Conservation (phyloP, 2,797 vertebrate species). For the Paramormyrops hopkinsi region DNA sequence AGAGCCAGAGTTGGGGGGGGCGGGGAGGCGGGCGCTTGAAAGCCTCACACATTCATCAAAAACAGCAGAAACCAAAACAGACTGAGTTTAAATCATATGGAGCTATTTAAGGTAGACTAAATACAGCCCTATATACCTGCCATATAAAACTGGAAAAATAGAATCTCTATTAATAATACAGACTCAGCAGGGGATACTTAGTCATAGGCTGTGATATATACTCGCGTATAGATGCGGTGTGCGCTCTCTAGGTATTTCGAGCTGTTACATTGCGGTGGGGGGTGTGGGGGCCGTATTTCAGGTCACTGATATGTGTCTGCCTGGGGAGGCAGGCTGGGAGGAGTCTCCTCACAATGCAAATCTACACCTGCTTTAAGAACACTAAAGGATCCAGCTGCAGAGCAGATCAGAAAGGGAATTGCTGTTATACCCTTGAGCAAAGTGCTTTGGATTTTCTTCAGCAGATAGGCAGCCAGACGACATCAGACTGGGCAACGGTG, state of each 20-base stretch:
- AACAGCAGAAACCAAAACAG: not conserved
- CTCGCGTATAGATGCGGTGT: not conserved
- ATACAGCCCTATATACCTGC: slow-evolving; percentile 4
- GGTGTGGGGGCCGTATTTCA: not conserved
- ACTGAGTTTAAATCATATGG: not conserved
- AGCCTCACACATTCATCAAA: slow-evolving; percentile 1
- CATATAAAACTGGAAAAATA: not conserved
- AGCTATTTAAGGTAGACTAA: not conserved
- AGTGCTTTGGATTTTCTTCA: not conserved
- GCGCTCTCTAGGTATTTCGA: not conserved
- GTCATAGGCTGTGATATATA: not conserved
- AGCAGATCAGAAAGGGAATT: not conserved
- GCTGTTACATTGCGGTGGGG: not conserved
- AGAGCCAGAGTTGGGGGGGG: not conserved
- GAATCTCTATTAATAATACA: slow-evolving; percentile 10
- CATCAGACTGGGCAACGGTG: not conserved
- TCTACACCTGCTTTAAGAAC: not conserved
- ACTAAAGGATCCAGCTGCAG: not conserved
- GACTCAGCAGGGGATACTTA: slow-evolving; percentile 1
- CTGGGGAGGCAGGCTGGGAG: not conserved
- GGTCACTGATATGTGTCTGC: not conserved
- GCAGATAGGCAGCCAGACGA: not conserved
- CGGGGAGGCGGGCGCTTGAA: not conserved
- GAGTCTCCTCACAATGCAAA: not conserved
- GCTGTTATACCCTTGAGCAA: not conserved